Percentiles rank a stretch among this genome's conserved stretches.
Evolutionary conservation across 2,797 vertebrate genomes (phyloP).

Genomic region (Galaxias olidus): DNA sequence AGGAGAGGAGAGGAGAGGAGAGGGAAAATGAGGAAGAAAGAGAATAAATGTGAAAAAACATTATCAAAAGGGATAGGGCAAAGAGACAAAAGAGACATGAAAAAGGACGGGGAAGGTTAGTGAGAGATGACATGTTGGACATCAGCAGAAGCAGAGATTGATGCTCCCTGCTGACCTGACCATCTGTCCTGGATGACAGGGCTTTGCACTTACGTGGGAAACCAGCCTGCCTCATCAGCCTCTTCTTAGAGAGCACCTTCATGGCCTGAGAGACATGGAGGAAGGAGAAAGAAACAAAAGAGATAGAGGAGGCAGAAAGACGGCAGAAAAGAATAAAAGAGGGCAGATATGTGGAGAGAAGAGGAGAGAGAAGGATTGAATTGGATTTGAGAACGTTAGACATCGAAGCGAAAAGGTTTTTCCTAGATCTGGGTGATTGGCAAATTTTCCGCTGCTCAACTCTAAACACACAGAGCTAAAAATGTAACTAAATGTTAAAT

Average conservation of each 20-base stretch:
- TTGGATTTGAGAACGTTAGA: neutral
- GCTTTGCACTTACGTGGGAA: slow-evolving; percentile 91
- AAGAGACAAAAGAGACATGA: no score
- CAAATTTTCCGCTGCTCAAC: no score
- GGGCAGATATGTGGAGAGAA: slow-evolving; percentile 28
- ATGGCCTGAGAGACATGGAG: slow-evolving; percentile 82
- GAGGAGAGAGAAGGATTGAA: slow-evolving; percentile 32
- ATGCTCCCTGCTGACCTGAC: slow-evolving; percentile 41
- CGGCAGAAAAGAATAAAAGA: slow-evolving; percentile 16
- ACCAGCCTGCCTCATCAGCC: slow-evolving; percentile 95
- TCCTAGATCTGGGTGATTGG: no score
- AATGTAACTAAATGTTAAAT: no score
- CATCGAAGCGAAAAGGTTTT: no score
- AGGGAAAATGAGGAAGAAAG: neutral
- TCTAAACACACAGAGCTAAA: no score
- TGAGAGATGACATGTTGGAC: no score
- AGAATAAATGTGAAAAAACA: no score
- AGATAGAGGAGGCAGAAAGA: slow-evolving; percentile 26
- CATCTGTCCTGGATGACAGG: slow-evolving; percentile 47
- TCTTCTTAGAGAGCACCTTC: slow-evolving; percentile 98
- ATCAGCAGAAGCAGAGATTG: no score
- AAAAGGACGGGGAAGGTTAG: no score
- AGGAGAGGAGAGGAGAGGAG: neutral
- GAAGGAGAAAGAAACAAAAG: slow-evolving; percentile 27
- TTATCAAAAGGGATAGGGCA: no score